Evolutionary conservation across 2,113 vertebrate species (phyloP).

Genomic region (Lamprologus speciosus): DNA sequence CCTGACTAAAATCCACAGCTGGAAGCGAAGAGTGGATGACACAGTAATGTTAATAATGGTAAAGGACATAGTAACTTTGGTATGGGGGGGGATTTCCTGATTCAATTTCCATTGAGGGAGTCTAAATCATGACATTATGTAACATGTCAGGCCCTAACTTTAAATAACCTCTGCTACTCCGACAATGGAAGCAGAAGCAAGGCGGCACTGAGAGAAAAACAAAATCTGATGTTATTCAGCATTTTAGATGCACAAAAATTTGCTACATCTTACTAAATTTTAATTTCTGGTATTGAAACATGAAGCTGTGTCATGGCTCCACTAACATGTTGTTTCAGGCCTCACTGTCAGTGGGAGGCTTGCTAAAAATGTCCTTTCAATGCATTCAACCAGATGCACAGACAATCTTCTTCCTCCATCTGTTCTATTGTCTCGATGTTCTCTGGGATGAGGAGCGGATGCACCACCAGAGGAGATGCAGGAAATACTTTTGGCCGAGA

Average conservation of each 20-base stretch:
- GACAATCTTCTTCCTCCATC: slow-evolving; percentile 71
- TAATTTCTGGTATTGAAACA: background rate
- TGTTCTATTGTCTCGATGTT: slow-evolving; percentile 69
- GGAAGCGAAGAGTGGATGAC: background rate
- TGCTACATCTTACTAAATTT: background rate
- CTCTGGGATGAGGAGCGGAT: slow-evolving; percentile 67
- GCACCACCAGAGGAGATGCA: slow-evolving; percentile 62
- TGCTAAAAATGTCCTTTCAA: slow-evolving; percentile 64
- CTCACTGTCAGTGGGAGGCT: slow-evolving; percentile 57
- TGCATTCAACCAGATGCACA: slow-evolving; percentile 68
- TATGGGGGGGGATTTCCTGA: slow-evolving; percentile 4
- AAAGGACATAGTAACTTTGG: background rate
- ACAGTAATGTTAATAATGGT: background rate
- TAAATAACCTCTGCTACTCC: background rate
- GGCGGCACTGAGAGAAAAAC: background rate
- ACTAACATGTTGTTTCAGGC: slow-evolving; percentile 58
- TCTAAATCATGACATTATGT: slow-evolving; percentile 23
- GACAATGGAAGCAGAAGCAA: slow-evolving; percentile 7
- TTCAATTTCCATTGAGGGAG: slow-evolving; percentile 11
- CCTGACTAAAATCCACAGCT: background rate
- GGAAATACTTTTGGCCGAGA: slow-evolving; percentile 60
- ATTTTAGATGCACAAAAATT: background rate
- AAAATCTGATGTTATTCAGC: background rate
- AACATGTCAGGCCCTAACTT: slow-evolving; percentile 27
- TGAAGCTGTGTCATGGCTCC: slow-evolving; percentile 28